These are phyloP conservation scores for Eilema caniola DNA, from an alignment of 2,888 invertebrate genomes.

Conservation along the genomic window DNA sequence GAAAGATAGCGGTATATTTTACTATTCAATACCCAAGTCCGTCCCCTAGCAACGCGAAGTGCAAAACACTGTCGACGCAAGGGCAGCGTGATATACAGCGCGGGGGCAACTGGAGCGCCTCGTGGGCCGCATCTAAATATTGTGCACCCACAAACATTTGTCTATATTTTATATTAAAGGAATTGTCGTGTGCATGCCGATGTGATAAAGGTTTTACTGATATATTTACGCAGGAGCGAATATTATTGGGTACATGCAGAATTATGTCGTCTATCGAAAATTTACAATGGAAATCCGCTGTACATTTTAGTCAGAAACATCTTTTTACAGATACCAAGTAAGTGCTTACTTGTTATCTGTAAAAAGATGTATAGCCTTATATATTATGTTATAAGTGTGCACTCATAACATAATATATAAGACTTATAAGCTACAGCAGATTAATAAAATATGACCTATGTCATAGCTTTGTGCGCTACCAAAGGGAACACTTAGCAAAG, in stretches of 20 bases:
- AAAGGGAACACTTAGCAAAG: background rate
- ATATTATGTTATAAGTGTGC: no score
- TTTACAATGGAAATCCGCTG: background rate
- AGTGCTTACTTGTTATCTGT: no score
- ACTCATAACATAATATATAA: no score
- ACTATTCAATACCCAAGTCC: constrained; percentile 45
- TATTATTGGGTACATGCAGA: constrained; percentile 3
- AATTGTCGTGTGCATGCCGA: constrained; percentile 35
- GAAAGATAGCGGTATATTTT: background rate
- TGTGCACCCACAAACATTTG: constrained; percentile 53
- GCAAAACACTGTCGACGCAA: constrained; percentile 80
- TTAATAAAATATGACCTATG: no score
- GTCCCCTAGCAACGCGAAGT: constrained; percentile 68
- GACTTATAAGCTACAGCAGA: no score
- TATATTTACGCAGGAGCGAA: constrained; percentile 17
- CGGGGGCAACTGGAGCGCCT: constrained; percentile 66
- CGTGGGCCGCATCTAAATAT: constrained; percentile 68
- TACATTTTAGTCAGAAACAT: background rate
- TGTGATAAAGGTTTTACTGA: constrained; percentile 36
- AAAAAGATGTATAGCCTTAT: no score
- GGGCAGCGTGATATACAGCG: constrained; percentile 73
- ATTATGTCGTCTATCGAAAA: background rate
- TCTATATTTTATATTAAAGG: constrained; percentile 49
- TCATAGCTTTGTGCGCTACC: no score
- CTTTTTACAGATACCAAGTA: background rate